Percentiles rank a stretch among this genome's conserved stretches.
These are phyloP conservation scores for Dryomyza anilis DNA, from an alignment of 2,888 invertebrate species.

Conservation along the genomic window DNA sequence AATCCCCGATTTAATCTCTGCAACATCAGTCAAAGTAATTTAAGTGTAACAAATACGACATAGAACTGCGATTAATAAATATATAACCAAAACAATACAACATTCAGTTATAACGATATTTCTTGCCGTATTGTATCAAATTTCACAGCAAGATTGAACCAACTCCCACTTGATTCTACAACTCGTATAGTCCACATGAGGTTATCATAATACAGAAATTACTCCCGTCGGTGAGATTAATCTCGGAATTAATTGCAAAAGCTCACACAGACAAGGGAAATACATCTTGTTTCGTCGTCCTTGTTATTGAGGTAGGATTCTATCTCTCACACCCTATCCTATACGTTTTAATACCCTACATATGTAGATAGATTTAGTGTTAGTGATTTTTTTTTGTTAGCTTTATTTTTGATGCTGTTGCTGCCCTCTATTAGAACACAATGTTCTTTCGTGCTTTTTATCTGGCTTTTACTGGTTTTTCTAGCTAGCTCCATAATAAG, in stretches of 20 bases:
- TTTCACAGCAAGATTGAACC: too few relatives aligned
- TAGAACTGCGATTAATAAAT: constrained; percentile 2
- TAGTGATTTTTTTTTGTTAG: background rate
- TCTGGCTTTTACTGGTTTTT: background rate
- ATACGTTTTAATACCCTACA: background rate
- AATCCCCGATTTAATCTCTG: background rate
- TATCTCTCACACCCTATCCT: background rate
- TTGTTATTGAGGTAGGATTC: background rate
- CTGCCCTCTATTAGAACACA: too few relatives aligned
- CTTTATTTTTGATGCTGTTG: background rate
- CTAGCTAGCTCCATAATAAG: background rate
- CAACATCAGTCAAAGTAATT: constrained; percentile 8
- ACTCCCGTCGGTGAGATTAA: constrained; percentile 16
- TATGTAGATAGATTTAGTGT: too few relatives aligned
- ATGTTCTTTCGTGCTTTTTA: background rate
- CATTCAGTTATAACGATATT: too few relatives aligned
- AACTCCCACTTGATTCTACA: too few relatives aligned
- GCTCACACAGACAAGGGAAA: constrained; percentile 3
- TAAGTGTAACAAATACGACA: constrained; percentile 9
- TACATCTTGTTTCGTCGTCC: background rate
- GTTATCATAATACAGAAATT: constrained; percentile 9
- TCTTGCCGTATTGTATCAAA: too few relatives aligned
- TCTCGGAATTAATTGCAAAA: constrained; percentile 21
- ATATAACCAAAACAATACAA: too few relatives aligned
- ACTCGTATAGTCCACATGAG: background rate